Evolutionary conservation across 2,888 invertebrate genomes (phyloP), one percentile per base, ranked within the genome.

Genomic region (Amiota mariae): DNA sequence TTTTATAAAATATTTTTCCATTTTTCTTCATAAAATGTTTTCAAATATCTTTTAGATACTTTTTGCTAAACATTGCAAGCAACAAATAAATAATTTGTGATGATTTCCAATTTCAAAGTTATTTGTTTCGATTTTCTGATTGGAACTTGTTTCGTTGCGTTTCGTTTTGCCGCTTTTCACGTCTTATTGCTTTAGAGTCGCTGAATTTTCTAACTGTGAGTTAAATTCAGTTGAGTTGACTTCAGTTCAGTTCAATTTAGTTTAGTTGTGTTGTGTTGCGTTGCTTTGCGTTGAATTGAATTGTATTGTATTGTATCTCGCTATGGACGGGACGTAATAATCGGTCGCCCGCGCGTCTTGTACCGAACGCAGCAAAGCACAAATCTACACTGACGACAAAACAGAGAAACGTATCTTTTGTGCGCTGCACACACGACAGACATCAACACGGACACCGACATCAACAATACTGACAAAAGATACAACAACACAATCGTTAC

Each of bases 331-430:
- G 18, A 63, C 63, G 63, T 63, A 20, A 9, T 68, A 51, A 64
- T 47, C 78, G 64, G 77, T 80, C 85, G 82, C 82, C 82, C 84
- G 80, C 81, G 82, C 86, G 87, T 86, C 87, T 72, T 77, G 81
- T 88, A 88, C 90, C 87, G 88, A 84, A 85, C 88, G 84, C 86
- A 88, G 88, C 88, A 89, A 88, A 88, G 88, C 85, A 87, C 89
- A 87, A 89, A 88, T 89, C 86, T 88, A 90, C 88, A 89, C 89
- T 90, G 89, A 89, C 88, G 87, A 87, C 82, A 81, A 77, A 80
- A 82, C 87, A 80, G 78, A 82, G 81, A 81, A 68, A 24, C 80
- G 66, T 67, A 79, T 80, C 82, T 81, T 81, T 81, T 81, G 80
- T 81, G 36, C 79, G 72, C 57, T 36, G 56, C 51, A 57, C 36